Conservation (phyloP, 2,888 invertebrate species). For the Folsomia candida region DNA sequence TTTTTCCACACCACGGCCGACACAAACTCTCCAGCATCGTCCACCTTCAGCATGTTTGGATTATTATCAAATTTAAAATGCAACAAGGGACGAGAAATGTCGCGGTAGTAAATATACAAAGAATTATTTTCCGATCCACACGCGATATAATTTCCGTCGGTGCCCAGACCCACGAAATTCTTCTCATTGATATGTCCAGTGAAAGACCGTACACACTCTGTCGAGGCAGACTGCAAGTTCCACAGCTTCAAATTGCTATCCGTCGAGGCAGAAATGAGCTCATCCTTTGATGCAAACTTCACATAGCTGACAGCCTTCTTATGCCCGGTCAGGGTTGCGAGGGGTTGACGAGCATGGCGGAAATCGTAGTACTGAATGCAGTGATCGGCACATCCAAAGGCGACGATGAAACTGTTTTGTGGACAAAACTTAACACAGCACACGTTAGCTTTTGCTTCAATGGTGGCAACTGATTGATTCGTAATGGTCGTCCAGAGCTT, state of each 20-base stretch:
- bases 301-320: slow-evolving; percentile 92
- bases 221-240: slow-evolving; percentile 71
- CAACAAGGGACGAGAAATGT: slow-evolving; percentile 79
- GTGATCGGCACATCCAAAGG: slow-evolving; percentile 95
- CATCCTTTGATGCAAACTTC: slow-evolving; percentile 78
- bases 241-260: slow-evolving; percentile 88
- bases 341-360: slow-evolving; percentile 74
- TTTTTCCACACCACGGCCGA: slow-evolving; percentile 93
- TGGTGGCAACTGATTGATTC: slow-evolving; percentile 78
- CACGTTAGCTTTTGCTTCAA: slow-evolving; percentile 91
- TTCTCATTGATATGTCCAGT: slow-evolving; percentile 91
- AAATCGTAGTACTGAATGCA: slow-evolving; percentile 95
- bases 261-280: slow-evolving; percentile 88
- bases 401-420: slow-evolving; percentile 77
- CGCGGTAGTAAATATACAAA: slow-evolving; percentile 86
- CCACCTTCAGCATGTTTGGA: slow-evolving; percentile 67
- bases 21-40: slow-evolving; percentile 79
- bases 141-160: slow-evolving; percentile 86
- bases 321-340: slow-evolving; percentile 82
- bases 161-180: slow-evolving; percentile 91
- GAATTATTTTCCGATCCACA: slow-evolving; percentile 95
- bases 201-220: slow-evolving; percentile 78
- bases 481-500: slow-evolving; percentile 88
- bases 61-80: slow-evolving; percentile 83
- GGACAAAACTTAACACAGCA: slow-evolving; percentile 93